Percentiles rank a stretch among this genome's conserved stretches.
Conservation (phyloP, 2,113 vertebrate genomes). For the rabbit (Oryctolagus cuniculus) region DNA sequence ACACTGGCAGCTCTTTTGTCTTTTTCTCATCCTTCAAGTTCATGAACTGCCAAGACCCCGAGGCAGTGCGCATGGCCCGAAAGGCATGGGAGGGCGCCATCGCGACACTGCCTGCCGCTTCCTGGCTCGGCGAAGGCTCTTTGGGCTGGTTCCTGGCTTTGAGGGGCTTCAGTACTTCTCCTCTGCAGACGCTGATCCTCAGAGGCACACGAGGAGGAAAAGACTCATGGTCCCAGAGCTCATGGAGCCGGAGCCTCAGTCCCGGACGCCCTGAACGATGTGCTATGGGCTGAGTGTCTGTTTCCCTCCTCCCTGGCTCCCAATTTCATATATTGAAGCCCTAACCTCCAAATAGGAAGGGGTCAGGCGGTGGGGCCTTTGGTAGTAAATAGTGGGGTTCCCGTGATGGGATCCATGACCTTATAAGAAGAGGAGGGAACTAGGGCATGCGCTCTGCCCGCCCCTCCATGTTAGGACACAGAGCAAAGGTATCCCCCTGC, state of each 20-base stretch:
- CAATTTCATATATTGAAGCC: background rate
- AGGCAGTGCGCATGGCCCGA: background rate
- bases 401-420: background rate
- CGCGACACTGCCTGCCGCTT: background rate
- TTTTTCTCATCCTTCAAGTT: background rate
- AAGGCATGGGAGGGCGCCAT: background rate
- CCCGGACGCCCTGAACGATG: background rate
- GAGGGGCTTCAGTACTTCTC: background rate
- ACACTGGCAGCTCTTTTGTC: background rate
- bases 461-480: background rate
- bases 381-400: background rate
- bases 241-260: background rate
- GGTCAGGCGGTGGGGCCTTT: background rate
- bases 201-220: background rate
- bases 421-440: background rate
- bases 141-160: background rate
- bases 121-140: background rate
- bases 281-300: background rate
- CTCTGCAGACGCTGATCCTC: background rate
- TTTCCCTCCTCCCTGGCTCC: background rate
- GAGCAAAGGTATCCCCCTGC: background rate
- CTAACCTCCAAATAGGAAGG: background rate
- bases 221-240: background rate
- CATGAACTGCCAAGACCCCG: background rate
- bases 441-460: background rate